A percentile compares a stretch with the other conserved stretches of the same genome.
Evolutionary conservation across 2,888 invertebrate genomes (phyloP).

Genomic region (Lobophora halterata): DNA sequence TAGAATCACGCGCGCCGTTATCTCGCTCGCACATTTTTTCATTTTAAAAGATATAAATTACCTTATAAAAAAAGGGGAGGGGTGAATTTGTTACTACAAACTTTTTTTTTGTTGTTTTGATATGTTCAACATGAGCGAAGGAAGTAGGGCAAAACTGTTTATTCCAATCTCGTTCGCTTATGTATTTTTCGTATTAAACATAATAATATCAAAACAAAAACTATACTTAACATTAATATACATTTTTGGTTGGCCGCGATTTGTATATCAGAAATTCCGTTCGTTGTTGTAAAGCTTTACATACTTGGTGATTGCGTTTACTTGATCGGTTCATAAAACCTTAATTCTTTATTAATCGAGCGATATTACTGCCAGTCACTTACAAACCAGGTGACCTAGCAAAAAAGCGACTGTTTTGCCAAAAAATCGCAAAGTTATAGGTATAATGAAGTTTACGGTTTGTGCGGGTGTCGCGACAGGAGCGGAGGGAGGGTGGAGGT

Average conservation of each 20-base stretch:
- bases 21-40: no score
- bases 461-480: conserved; percentile 58
- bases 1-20: no score
- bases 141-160: no score
- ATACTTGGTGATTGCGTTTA: conserved; percentile 4
- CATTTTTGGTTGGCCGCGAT: conserved; percentile 5
- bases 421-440: conserved; percentile 64
- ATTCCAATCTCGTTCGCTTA: no score
- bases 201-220: no score
- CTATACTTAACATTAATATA: no score
- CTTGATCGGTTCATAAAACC: conserved; percentile 2
- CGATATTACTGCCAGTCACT: neutral
- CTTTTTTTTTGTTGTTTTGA: no score
- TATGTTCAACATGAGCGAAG: no score
- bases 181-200: no score
- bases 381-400: conserved; percentile 25
- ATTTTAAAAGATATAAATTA: no score
- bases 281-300: conserved; percentile 12
- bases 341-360: conserved; percentile 2
- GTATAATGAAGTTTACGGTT: conserved; percentile 70
- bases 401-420: conserved; percentile 56
- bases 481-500: conserved; percentile 56
- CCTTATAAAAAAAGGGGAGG: no score
- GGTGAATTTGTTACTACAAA: no score
- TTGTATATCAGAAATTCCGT: conserved; percentile 4